phyloP scores from a whole-genome alignment of 1,140 invertebrate genomes.

The Holcopasites calliopsidis region DNA sequence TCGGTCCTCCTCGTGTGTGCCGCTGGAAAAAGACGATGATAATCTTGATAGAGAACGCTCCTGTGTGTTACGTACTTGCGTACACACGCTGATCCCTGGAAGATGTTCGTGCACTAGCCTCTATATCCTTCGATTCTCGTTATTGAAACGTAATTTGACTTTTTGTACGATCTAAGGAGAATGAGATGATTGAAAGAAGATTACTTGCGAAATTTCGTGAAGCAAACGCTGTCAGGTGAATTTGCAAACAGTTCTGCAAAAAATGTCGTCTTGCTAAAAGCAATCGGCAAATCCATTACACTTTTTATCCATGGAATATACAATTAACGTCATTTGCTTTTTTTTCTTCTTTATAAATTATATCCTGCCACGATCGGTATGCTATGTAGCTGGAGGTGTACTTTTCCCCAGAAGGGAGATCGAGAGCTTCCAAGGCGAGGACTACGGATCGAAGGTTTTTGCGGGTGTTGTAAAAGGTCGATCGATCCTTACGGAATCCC shows the following conservation, averaged over 20 bases:
- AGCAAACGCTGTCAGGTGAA: no score
- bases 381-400: background rate
- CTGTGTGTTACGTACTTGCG: background rate
- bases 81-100: background rate
- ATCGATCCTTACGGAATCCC: constrained; percentile 44
- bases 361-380: no score
- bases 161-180: background rate
- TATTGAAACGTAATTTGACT: background rate
- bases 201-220: background rate
- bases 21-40: background rate
- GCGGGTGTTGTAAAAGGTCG: constrained; percentile 27
- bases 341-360: no score
- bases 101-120: background rate
- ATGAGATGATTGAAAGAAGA: background rate
- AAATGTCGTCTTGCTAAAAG: no score
- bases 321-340: no score
- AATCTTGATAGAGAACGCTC: constrained; percentile 17
- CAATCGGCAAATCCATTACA: no score
- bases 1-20: background rate
- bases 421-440: background rate
- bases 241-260: no score
- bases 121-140: background rate
- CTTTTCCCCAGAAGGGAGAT: background rate
- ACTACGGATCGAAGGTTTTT: constrained; percentile 18
- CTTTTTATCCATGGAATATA: no score